Conservation (phyloP, 1,140 invertebrate genomes). For the Augochlora pura region DNA sequence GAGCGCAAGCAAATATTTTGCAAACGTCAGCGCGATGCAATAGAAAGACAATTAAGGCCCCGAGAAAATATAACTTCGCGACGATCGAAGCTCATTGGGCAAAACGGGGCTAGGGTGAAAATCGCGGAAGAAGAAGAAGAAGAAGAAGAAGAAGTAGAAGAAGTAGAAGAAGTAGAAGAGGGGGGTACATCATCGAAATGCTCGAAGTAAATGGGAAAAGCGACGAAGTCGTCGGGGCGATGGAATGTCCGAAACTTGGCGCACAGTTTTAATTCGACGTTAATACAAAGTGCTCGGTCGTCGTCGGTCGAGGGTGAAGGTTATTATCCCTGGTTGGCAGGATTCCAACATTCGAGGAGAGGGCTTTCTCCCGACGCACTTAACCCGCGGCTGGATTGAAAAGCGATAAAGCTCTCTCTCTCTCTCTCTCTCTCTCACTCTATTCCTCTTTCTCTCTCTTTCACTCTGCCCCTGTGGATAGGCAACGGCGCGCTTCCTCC, state of each 20-base stretch:
- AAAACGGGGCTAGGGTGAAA: too few relatives aligned
- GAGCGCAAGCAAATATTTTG: too few relatives aligned
- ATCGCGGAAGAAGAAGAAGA: too few relatives aligned
- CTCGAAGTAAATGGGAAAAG: not conserved
- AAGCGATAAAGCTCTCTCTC: conserved; percentile 61
- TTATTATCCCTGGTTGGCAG: conserved; percentile 71
- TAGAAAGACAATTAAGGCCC: too few relatives aligned
- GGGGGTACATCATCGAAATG: not conserved
- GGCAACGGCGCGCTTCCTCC: conserved; percentile 18
- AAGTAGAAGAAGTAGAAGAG: too few relatives aligned
- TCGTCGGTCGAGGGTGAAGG: conserved; percentile 60
- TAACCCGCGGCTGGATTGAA: conserved; percentile 62
- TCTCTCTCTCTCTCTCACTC: not conserved
- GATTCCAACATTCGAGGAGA: conserved; percentile 62
- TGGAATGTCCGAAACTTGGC: conserved; percentile 3
- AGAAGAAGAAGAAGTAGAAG: too few relatives aligned
- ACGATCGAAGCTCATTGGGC: too few relatives aligned
- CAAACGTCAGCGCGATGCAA: too few relatives aligned
- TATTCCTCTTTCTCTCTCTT: conserved; percentile 15
- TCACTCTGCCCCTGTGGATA: not conserved
- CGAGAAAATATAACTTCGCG: too few relatives aligned
- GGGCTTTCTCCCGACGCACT: conserved; percentile 62
- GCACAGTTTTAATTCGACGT: conserved; percentile 59
- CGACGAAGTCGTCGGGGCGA: not conserved
- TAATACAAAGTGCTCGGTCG: conserved; percentile 51